Conservation (phyloP, 2,888 invertebrate genomes). For the Erannis defoliaria region DNA sequence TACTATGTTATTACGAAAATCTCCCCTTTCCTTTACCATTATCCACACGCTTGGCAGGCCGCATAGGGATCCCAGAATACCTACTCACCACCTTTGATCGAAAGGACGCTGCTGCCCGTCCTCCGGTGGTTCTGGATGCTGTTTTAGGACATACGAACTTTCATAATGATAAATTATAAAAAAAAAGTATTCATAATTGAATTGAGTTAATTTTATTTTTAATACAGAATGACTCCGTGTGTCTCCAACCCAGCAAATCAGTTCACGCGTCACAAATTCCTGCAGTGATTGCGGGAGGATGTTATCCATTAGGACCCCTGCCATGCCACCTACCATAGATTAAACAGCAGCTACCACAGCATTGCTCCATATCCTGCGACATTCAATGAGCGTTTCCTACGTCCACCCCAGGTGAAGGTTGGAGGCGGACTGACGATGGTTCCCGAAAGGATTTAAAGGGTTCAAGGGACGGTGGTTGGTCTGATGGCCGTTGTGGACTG, state of each 20-base stretch:
- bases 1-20: no score
- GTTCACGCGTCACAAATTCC: constrained; percentile 75
- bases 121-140: no score
- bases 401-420: constrained; percentile 14
- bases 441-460: constrained; percentile 8
- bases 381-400: constrained; percentile 51
- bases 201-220: background rate
- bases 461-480: background rate
- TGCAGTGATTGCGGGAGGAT: constrained; percentile 82
- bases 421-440: constrained; percentile 22
- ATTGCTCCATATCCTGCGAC: constrained; percentile 23
- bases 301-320: constrained; percentile 69
- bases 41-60: no score
- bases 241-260: constrained; percentile 53
- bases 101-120: no score
- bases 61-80: no score
- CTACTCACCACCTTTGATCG: no score
- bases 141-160: no score
- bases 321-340: constrained; percentile 18
- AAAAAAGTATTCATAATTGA: no score
- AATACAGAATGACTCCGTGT: constrained; percentile 49
- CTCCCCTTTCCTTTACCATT: no score
- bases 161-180: no score
- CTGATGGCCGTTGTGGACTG: constrained; percentile 11
- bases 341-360: background rate